Base-by-base conservation (phyloP, 2,888 invertebrate genomes). In the Dysmachus trigonus region DNA sequence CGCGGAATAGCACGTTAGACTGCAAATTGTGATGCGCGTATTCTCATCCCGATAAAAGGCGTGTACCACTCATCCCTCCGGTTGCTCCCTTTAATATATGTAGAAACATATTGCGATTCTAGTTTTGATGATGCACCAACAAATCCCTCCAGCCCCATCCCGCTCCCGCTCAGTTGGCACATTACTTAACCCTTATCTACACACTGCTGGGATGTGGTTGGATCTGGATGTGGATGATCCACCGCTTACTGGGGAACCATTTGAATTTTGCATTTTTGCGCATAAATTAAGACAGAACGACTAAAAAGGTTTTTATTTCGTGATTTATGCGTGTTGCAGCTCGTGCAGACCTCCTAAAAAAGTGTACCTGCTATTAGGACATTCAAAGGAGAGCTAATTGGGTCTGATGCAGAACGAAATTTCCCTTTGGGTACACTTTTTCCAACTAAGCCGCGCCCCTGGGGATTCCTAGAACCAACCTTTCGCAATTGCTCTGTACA, bases 81-180 rank as follows among this genome's bases (percentile, higher is more conserved):
- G 6, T 5, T 22, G 7, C 2, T 6, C 27, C 18, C 51, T 51
- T 51, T 72, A 72, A 62, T 47, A 71, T 71, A 33, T 73, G 18
- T 73, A 35, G 33, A 73, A 73, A 73, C 73, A 33, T 73, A 73
- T 73, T 73, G 73, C 73, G 73, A 33, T 73, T 33, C 27, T 73
- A 73, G 73, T 73, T 35, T 31, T 73, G 62, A 62, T 73, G 73
- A 73, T 33, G 73, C 73, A 27, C 18, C 62, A 62, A 1, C 62
- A 22, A n/a, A 8, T 22, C 62, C n/a, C n/a, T n/a, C 27, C 62
- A 18, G 22, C 3, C 10, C 22, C 18, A 5, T n/a, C 18, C 51
- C 4, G 18, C 22, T 22, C 22, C 62, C 62, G 62, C 27, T 10
- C 41, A 10, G 41, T 13, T 62, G 27, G 62, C 62, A 22, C 62